Evolutionary conservation across 1,140 invertebrate species (phyloP), one percentile per base, ranked within the genome.

Genomic region (Papilio polyxenes): DNA sequence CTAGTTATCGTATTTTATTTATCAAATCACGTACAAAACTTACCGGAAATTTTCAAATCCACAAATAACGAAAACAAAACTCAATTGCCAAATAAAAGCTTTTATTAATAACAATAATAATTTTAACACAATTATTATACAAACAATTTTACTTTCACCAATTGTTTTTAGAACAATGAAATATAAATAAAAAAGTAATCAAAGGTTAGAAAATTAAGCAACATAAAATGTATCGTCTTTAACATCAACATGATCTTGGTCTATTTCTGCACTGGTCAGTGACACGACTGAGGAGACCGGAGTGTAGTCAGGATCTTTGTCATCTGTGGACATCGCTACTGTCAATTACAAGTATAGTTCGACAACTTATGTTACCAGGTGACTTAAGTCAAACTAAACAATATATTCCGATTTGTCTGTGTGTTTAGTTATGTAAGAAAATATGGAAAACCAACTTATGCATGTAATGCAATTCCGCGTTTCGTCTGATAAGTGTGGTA

Each of bases 271-370:
- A 11, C 82, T 82, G 2, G 62, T 62, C 44, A 81, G 69, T 44
- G 74, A 72, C 13, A 31, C 65, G 7, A 72, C 31, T 11, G 31
- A 72, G 13, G 65, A 72, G 8, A 72, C 65, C 11, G 65, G 65
- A 11, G 65, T 37, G 13, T 72, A 72, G 11, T 72, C 65, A 0
- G 31, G 23, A 5, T 37, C 65, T 15, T 37, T 72, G 15, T 37
- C 65, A 72, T 72, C 65, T 72, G 65, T 40, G n/a, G 6, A 23
- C 2, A 62, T 56, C 10, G 2, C 10, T 53, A 17, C 4, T 62
- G n/a, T 85, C 86, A 9, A 81, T 86, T 40, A 86, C 87, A 48
- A 83, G 83, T 23, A 88, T 85, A 13, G 82, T 86, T 7, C 80
- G 80, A 62, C 77, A 78, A 9, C 5, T 62, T 23, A 62, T 62